Evolutionary conservation across 2,113 vertebrate species (phyloP).

Genomic region (Rynchops niger): DNA sequence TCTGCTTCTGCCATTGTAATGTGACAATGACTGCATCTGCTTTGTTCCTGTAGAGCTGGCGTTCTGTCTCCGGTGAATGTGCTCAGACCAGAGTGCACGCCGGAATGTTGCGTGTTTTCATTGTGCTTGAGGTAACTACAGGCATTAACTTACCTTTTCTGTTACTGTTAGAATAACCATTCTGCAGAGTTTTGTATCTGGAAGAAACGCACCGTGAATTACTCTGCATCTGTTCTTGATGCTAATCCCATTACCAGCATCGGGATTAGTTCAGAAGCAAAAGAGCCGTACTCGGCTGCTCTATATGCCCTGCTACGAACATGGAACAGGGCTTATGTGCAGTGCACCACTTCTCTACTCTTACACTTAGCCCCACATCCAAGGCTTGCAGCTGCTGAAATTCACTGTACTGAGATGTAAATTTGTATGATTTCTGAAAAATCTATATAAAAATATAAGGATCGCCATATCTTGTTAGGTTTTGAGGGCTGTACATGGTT

Average conservation of each 20-base stretch:
- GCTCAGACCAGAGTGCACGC: fast-evolving
- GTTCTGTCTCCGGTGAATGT: neutral
- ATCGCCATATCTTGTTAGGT: neutral
- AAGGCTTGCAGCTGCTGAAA: neutral
- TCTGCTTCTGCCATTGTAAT: neutral
- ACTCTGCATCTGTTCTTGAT: conserved; percentile 13
- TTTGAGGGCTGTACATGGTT: neutral
- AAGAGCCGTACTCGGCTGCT: neutral
- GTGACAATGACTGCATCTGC: neutral
- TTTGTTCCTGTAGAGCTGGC: neutral
- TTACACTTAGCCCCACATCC: neutral
- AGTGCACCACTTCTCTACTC: neutral
- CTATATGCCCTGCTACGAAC: neutral
- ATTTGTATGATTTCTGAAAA: neutral
- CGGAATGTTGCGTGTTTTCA: fast-evolving
- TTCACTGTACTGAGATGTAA: fast-evolving
- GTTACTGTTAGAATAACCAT: neutral
- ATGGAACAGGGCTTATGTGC: neutral
- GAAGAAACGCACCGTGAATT: neutral
- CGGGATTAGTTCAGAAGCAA: conserved; percentile 13
- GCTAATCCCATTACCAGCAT: conserved; percentile 46
- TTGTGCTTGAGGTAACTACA: neutral
- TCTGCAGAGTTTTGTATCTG: neutral
- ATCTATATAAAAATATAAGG: fast-evolving
- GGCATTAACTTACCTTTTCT: neutral